These are phyloP conservation scores for Scylla paramamosain DNA, from an alignment of 1,140 invertebrate species.

Conservation along the genomic window DNA sequence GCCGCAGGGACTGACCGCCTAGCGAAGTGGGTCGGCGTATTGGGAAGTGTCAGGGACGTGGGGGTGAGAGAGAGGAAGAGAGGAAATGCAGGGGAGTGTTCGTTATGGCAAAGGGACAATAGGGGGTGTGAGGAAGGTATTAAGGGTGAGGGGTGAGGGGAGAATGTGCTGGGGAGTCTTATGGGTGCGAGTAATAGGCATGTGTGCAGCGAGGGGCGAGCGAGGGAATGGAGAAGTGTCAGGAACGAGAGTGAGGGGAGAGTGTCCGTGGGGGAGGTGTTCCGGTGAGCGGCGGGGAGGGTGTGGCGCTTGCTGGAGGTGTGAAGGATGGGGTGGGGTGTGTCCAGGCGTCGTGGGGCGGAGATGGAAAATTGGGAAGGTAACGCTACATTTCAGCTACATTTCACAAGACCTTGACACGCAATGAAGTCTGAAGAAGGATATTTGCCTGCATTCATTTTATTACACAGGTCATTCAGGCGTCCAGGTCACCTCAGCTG, in stretches of 20 bases:
- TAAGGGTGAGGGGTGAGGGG: not conserved
- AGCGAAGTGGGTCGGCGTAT: not conserved
- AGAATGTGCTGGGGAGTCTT: not conserved
- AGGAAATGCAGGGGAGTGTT: not conserved
- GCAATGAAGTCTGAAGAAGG: too few species aligned
- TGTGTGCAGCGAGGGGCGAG: not conserved
- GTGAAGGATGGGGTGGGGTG: not conserved
- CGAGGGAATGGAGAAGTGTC: not conserved
- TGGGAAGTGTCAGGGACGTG: not conserved
- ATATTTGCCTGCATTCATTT: too few species aligned
- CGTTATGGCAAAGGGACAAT: not conserved
- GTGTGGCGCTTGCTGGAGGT: not conserved
- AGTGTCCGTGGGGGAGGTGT: not conserved
- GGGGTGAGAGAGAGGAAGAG: not conserved
- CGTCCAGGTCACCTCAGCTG: too few species aligned
- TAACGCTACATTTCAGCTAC: too few species aligned
- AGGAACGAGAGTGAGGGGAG: conserved; percentile 14
- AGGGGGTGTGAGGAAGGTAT: not conserved
- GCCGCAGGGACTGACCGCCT: not conserved
- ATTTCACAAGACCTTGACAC: too few species aligned
- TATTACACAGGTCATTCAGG: too few species aligned
- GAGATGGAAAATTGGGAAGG: too few species aligned
- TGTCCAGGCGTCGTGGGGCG: too few species aligned
- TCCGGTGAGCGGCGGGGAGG: not conserved
- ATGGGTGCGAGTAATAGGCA: not conserved